A percentile compares a stretch with the other conserved stretches of the same genome.
Evolutionary conservation across 37 sponge, comb jelly and placozoan genomes (phyloP).

Genomic region (Beroe ovata): DNA sequence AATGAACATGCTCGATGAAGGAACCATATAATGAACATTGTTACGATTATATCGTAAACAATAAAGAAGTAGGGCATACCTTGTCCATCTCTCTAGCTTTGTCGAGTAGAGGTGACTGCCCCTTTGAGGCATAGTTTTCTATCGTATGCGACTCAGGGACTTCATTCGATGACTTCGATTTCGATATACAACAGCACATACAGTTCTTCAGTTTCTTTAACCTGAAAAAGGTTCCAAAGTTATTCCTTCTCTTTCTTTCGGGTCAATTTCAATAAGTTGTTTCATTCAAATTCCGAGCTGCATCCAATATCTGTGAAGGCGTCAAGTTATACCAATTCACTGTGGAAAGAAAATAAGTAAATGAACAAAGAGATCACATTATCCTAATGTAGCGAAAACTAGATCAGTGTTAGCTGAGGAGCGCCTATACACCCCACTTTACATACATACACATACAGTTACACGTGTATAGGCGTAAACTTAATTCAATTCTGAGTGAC

Average conservation of each 20-base stretch:
- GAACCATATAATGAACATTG: too few relatives aligned
- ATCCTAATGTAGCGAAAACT: too few relatives aligned
- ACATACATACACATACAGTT: background rate
- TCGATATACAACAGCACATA: conserved; percentile 49
- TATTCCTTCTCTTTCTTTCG: too few relatives aligned
- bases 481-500: background rate
- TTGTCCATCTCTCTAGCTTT: conserved; percentile 42
- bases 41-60: background rate
- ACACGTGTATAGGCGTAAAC: background rate
- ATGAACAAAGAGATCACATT: background rate
- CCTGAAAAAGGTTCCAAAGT: background rate
- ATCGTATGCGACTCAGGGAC: conserved; percentile 33
- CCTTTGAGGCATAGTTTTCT: conserved; percentile 42
- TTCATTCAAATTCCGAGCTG: too few relatives aligned
- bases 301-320: too few relatives aligned
- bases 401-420: too few relatives aligned
- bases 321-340: background rate
- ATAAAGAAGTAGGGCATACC: background rate
- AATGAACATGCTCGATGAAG: too few relatives aligned
- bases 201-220: conserved; percentile 63
- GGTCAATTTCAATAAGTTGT: too few relatives aligned
- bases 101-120: conserved; percentile 20
- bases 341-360: too few relatives aligned
- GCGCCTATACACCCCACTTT: too few relatives aligned
- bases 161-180: background rate